Conservation (phyloP, 2,113 vertebrate species). For the Caracal caracal region DNA sequence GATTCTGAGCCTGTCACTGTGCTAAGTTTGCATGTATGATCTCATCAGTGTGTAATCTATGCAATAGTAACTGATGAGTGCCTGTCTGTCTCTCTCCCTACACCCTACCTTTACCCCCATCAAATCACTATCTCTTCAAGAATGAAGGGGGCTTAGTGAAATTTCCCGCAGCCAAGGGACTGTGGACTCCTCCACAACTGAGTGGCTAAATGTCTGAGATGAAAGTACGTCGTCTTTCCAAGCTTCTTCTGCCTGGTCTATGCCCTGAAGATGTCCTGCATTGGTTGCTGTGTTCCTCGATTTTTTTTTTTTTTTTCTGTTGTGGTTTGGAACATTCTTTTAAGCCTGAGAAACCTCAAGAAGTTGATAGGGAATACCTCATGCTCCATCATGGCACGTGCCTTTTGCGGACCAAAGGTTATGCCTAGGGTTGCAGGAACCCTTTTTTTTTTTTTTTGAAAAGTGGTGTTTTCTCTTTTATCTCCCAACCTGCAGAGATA, state of each 20-base stretch:
- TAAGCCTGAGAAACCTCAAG: not conserved
- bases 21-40: not conserved
- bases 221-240: not conserved
- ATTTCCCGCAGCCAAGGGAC: not conserved
- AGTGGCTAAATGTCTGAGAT: not conserved
- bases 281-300: not conserved
- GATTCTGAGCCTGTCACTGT: not conserved
- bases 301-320: not conserved
- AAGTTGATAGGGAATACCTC: not conserved
- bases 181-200: not conserved
- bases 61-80: not conserved
- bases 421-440: not conserved
- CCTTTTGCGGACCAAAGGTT: not conserved
- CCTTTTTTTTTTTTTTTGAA: not conserved
- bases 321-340: no score
- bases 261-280: not conserved
- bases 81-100: not conserved
- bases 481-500: not conserved
- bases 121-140: not conserved
- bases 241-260: not conserved
- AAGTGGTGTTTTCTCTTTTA: not conserved
- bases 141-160: not conserved
- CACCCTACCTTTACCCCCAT: rapidly evolving
- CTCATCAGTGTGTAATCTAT: not conserved
- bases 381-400: rapidly evolving